A percentile compares a stretch with the other conserved stretches of the same genome.
These are phyloP conservation scores for Chironomus striatipennis DNA, from an alignment of 1,140 invertebrate species.

Conservation along the genomic window DNA sequence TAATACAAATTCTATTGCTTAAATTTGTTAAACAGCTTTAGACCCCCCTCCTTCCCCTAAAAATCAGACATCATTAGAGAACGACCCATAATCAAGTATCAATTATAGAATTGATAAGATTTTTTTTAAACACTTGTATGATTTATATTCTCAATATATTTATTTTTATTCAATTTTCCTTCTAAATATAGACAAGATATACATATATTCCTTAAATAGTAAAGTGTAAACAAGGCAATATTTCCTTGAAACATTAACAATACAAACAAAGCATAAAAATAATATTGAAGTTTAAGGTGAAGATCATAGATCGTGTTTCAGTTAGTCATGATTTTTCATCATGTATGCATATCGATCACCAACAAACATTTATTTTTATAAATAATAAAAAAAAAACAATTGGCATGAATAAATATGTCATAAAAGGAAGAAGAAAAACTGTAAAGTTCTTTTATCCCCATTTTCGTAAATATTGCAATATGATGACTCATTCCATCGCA, in stretches of 20 bases:
- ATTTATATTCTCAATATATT: neutral
- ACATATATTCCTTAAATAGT: neutral
- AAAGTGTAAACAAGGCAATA: neutral
- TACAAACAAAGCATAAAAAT: neutral
- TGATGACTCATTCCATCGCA: neutral
- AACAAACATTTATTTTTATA: neutral
- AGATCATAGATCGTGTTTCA: neutral
- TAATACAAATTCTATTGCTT: too few relatives aligned
- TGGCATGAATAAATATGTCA: neutral
- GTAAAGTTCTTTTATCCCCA: neutral
- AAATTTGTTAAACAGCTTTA: too few relatives aligned
- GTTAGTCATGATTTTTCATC: neutral
- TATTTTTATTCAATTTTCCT: neutral
- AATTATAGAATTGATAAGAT: neutral
- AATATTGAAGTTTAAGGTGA: slow-evolving; percentile 9
- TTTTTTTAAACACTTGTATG: neutral
- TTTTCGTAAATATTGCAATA: neutral
- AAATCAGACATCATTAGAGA: too few relatives aligned
- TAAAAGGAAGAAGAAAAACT: neutral
- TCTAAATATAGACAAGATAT: neutral
- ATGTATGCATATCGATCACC: too few relatives aligned
- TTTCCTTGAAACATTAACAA: neutral
- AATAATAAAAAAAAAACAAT: neutral
- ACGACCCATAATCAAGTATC: neutral
- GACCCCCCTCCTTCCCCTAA: too few relatives aligned